A percentile compares a stretch with the other conserved stretches of the same genome.
Conservation (phyloP, 1,140 invertebrate genomes). For the Plectrocnemia conspersa region DNA sequence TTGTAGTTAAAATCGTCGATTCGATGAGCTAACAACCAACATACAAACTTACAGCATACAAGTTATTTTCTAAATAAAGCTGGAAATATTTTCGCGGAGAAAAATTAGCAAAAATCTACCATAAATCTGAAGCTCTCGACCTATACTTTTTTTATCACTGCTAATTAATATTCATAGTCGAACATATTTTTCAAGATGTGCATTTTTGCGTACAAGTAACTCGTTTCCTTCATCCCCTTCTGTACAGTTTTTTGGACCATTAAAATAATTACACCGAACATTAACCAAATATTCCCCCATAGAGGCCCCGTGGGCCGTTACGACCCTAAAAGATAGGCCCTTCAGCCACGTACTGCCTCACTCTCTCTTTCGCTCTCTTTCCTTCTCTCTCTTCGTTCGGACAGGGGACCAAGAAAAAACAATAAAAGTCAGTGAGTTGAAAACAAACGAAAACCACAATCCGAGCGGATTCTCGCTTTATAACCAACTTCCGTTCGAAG, state of each 20-base stretch:
- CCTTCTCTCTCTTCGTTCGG: conserved; percentile 7
- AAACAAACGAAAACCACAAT: conserved; percentile 32
- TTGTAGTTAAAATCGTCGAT: conserved; percentile 30
- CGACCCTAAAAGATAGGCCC: neutral
- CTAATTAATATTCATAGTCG: too few species aligned
- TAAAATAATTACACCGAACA: conserved; percentile 28
- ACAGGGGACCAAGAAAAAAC: conserved; percentile 26
- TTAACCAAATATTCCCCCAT: conserved; percentile 14
- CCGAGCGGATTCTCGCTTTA: conserved; percentile 31
- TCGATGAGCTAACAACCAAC: too few species aligned
- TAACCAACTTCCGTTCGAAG: conserved; percentile 6
- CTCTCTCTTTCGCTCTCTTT: neutral
- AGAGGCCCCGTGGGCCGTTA: neutral
- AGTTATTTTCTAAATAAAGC: too few species aligned
- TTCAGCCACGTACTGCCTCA: neutral
- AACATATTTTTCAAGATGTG: too few species aligned
- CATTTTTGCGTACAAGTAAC: too few species aligned
- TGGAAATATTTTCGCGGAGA: too few species aligned
- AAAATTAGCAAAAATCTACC: too few species aligned
- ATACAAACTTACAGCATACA: too few species aligned
- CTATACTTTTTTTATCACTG: too few species aligned
- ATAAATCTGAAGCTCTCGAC: too few species aligned
- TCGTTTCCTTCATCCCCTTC: too few species aligned
- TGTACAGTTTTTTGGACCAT: conserved; percentile 11
- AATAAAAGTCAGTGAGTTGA: conserved; percentile 32